Conservation (phyloP, 2,888 invertebrate species). For the Microchrysa polita region DNA sequence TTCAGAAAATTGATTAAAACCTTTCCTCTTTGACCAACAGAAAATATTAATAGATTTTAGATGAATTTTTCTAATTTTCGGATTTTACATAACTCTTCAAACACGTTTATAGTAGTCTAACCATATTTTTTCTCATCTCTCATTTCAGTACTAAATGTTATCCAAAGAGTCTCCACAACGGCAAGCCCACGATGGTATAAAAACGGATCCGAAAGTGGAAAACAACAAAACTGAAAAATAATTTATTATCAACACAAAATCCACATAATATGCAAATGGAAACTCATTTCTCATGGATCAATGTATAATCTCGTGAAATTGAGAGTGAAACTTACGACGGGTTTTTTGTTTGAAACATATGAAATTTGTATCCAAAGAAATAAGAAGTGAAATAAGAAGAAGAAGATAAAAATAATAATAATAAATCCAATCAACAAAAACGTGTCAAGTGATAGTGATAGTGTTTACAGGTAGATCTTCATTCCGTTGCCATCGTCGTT, state of each 20-base stretch:
- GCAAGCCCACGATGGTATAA: slow-evolving; percentile 5
- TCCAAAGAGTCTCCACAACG: neutral
- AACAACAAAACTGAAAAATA: slow-evolving; percentile 1
- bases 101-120: too few relatives aligned
- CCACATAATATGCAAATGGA: neutral
- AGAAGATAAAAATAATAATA: too few relatives aligned
- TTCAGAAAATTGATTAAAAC: too few relatives aligned
- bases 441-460: slow-evolving; percentile 37
- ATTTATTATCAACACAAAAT: neutral
- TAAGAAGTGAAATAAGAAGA: slow-evolving; percentile 10
- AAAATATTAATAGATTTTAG: too few relatives aligned
- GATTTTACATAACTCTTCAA: too few relatives aligned
- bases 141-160: neutral
- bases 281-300: neutral
- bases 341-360: slow-evolving; percentile 11
- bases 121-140: neutral
- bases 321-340: slow-evolving; percentile 38
- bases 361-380: slow-evolving; percentile 3
- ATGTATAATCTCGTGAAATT: slow-evolving; percentile 11
- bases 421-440: slow-evolving; percentile 21
- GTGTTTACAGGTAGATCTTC: neutral
- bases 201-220: slow-evolving; percentile 7
- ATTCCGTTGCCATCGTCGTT: neutral
- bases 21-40: too few relatives aligned
- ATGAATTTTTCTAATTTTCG: too few relatives aligned